Percentiles rank a stretch among this genome's conserved stretches.
Evolutionary conservation across 2,113 vertebrate species (phyloP).

Genomic region (Ophiodon elongatus): DNA sequence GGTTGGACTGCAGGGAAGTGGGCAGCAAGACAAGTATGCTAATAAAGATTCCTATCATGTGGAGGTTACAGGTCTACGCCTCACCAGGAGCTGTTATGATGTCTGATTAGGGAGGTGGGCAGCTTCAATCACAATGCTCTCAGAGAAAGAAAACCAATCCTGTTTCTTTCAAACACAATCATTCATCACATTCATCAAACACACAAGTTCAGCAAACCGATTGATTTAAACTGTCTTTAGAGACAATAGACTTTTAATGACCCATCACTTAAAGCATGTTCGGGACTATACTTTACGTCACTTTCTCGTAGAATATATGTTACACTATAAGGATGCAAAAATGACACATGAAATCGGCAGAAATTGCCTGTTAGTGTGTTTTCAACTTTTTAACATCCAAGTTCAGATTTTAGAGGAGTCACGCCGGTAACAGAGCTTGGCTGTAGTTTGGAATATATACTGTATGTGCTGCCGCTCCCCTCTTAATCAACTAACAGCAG

Average conservation of each 20-base stretch:
- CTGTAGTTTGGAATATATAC: slow-evolving; percentile 15
- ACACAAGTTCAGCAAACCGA: slow-evolving; percentile 16
- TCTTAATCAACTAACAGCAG: slow-evolving; percentile 30
- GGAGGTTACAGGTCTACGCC: slow-evolving; percentile 49
- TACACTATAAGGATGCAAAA: not conserved
- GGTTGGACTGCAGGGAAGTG: slow-evolving; percentile 68
- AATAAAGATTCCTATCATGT: slow-evolving; percentile 66
- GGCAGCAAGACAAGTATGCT: slow-evolving; percentile 72
- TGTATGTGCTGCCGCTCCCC: not conserved
- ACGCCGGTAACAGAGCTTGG: slow-evolving; percentile 13
- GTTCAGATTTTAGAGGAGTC: slow-evolving; percentile 28
- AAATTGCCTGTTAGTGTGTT: slow-evolving; percentile 10
- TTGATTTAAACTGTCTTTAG: slow-evolving; percentile 7
- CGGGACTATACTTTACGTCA: not conserved
- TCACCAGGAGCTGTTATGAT: slow-evolving; percentile 46
- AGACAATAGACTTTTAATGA: not conserved
- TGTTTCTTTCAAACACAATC: slow-evolving; percentile 19
- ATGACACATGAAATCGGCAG: not conserved
- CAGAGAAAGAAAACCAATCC: slow-evolving; percentile 3
- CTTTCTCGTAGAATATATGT: not conserved
- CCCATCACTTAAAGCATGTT: not conserved
- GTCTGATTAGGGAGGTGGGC: slow-evolving; percentile 47
- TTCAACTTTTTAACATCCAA: slow-evolving; percentile 13
- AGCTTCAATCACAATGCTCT: slow-evolving; percentile 28
- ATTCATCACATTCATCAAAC: slow-evolving; percentile 34